phyloP scores from a whole-genome alignment of 2,888 invertebrate species.

The Sarcophaga variegata region DNA sequence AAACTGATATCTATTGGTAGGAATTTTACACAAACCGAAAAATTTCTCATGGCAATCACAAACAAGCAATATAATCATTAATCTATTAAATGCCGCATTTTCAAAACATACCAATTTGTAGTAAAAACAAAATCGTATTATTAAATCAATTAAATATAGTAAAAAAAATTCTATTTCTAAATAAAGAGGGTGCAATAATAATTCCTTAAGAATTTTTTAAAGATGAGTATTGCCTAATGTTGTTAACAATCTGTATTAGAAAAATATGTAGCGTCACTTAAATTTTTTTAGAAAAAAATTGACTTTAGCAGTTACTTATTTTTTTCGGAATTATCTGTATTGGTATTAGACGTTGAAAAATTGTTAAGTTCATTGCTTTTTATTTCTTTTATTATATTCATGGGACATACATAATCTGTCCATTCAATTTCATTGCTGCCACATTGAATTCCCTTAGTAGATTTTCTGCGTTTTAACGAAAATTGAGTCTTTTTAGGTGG shows the following conservation, averaged over 20 bases:
- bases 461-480: constrained; percentile 90
- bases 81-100: not conserved
- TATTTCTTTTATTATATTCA: constrained; percentile 71
- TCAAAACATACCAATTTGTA: not conserved
- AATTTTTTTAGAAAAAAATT: not conserved
- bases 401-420: constrained; percentile 94
- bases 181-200: no score
- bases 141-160: no score
- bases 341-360: constrained; percentile 54
- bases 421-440: constrained; percentile 88
- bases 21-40: no score
- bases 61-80: no score
- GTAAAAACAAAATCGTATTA: not conserved
- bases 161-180: no score
- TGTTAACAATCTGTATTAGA: no score
- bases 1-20: constrained; percentile 12
- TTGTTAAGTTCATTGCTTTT: constrained; percentile 40
- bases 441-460: constrained; percentile 86
- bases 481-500: constrained; percentile 94
- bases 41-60: no score
- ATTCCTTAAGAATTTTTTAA: no score
- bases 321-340: constrained; percentile 32
- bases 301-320: not conserved
- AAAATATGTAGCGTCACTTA: no score
- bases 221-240: no score